phyloP scores from a whole-genome alignment of 2,797 vertebrate genomes.

The Peromyscus aztecus region DNA sequence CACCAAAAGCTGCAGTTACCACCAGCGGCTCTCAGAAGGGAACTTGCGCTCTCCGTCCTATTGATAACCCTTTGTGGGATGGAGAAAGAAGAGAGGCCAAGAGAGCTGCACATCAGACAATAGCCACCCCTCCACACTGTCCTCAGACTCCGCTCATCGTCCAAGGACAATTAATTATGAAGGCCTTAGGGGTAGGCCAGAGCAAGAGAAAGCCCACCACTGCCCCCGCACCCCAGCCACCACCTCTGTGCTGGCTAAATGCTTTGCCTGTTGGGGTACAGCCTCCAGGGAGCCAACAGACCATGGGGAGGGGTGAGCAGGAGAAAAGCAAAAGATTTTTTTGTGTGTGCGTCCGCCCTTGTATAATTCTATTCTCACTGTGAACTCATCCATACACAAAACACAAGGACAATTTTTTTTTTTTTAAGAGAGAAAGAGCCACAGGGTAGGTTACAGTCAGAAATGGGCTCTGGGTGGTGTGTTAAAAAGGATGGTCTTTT shows the following conservation, averaged over 20 bases:
- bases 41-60: conserved; percentile 86
- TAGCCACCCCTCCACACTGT: conserved; percentile 88
- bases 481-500: conserved; percentile 92
- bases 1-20: conserved; percentile 85
- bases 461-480: conserved; percentile 90
- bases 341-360: conserved; percentile 89
- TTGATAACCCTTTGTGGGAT: conserved; percentile 90
- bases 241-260: conserved; percentile 88
- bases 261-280: conserved; percentile 90
- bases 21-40: conserved; percentile 88
- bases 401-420: conserved; percentile 88
- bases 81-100: conserved; percentile 88
- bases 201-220: conserved; percentile 89
- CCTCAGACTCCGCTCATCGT: conserved; percentile 91
- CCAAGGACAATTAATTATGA: conserved; percentile 93
- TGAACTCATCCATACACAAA: conserved; percentile 92
- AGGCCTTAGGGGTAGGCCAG: conserved; percentile 92
- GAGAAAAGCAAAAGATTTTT: conserved; percentile 91
- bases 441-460: conserved; percentile 92
- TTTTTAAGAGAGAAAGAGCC: conserved; percentile 88
- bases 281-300: conserved; percentile 89
- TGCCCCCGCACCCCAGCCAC: conserved; percentile 85
- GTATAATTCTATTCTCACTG: conserved; percentile 92
- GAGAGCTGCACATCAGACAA: conserved; percentile 90
- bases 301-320: conserved; percentile 83